These are phyloP conservation scores for Calidris pugnax DNA, from an alignment of 2,113 vertebrate species.

Conservation along the genomic window DNA sequence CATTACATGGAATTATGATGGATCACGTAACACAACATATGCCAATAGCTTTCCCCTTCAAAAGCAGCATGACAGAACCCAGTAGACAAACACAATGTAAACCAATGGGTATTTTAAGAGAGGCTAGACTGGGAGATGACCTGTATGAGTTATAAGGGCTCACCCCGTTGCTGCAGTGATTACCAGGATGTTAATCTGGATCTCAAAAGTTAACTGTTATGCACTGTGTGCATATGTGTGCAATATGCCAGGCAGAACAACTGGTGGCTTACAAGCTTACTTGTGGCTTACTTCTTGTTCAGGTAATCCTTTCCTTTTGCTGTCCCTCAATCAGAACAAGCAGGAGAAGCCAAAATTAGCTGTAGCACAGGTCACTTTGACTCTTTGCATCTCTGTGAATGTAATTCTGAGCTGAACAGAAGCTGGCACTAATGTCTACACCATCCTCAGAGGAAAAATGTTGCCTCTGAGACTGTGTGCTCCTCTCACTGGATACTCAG, in stretches of 20 bases:
- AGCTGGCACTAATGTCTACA: neutral
- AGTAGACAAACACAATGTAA: neutral
- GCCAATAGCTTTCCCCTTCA: neutral
- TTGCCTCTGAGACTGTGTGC: neutral
- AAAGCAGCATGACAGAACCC: neutral
- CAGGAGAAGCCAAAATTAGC: neutral
- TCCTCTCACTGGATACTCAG: rapidly evolving
- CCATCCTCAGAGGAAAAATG: neutral
- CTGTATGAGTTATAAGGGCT: neutral
- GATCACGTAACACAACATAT: neutral
- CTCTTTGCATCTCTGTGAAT: neutral
- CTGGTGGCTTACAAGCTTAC: neutral
- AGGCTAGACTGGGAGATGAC: neutral
- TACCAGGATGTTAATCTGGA: neutral
- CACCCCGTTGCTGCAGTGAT: neutral
- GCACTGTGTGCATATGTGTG: rapidly evolving
- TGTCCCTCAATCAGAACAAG: neutral
- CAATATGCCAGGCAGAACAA: neutral
- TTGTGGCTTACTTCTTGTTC: neutral
- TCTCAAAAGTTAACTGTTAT: neutral
- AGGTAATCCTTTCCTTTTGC: neutral
- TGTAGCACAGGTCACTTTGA: neutral
- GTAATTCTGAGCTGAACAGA: neutral
- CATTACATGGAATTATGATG: neutral
- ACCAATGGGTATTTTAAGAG: neutral